Evolutionary conservation across 2,113 vertebrate species (phyloP).

Genomic region (Pteropus alecto): DNA sequence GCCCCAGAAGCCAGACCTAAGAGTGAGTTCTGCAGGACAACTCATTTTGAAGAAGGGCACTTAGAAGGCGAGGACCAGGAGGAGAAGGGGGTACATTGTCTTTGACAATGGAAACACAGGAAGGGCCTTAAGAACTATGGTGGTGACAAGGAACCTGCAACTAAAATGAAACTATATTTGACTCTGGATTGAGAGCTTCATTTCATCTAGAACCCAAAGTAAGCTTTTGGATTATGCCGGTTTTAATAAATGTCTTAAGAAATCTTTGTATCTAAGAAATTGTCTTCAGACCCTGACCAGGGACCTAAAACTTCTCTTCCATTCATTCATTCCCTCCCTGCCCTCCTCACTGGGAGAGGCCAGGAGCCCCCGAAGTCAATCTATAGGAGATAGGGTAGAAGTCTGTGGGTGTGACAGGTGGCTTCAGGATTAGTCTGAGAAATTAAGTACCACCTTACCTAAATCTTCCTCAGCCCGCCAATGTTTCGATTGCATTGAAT

Average conservation of each 20-base stretch:
- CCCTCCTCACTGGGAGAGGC: background rate
- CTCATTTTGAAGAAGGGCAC: background rate
- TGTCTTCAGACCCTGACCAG: background rate
- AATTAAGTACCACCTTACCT: background rate
- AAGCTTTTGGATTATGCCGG: background rate
- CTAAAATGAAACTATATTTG: background rate
- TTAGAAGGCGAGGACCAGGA: background rate
- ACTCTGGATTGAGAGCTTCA: background rate
- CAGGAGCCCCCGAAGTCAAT: background rate
- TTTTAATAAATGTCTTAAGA: background rate
- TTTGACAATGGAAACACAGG: background rate
- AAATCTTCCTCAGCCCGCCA: background rate
- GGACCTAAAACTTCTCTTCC: background rate
- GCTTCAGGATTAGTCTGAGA: background rate
- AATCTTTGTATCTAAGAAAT: background rate
- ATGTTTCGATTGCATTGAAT: background rate
- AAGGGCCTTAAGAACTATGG: background rate
- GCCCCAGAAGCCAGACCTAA: background rate
- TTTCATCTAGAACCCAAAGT: background rate
- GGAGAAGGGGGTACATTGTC: background rate
- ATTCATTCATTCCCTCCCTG: background rate
- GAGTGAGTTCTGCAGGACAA: background rate
- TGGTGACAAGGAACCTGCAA: too few species aligned
- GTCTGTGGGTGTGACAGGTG: background rate
- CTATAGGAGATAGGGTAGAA: background rate